Conservation (phyloP, 2,888 invertebrate genomes). For the Cataglyphis cursor region DNA sequence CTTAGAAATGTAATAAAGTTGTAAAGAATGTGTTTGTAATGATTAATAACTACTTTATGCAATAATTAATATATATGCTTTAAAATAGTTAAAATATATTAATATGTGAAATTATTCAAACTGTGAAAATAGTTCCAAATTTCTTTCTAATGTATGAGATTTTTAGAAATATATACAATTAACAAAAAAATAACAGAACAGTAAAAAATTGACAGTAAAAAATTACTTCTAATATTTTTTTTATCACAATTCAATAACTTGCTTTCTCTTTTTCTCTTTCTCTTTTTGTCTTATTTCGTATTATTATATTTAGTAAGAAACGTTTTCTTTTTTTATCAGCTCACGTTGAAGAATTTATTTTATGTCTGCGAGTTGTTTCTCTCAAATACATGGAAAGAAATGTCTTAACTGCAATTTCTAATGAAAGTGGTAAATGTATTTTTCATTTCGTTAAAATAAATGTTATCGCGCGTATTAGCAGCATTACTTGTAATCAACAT, state of each 20-base stretch:
- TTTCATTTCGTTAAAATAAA: background rate
- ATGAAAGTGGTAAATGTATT: background rate
- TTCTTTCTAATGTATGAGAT: background rate
- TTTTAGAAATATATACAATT: background rate
- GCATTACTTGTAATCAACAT: background rate
- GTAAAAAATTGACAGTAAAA: background rate
- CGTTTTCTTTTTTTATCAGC: background rate
- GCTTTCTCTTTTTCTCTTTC: background rate
- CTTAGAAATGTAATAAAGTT: too few species aligned
- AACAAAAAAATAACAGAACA: background rate
- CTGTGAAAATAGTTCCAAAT: background rate
- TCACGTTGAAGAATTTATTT: constrained; percentile 4
- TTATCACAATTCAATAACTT: too few species aligned
- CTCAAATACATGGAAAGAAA: background rate
- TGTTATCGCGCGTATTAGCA: background rate
- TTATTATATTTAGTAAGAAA: background rate
- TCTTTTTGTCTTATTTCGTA: background rate
- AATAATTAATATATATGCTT: background rate
- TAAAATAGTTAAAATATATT: background rate
- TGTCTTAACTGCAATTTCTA: background rate
- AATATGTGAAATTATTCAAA: background rate
- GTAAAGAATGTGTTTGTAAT: background rate
- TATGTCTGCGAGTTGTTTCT: background rate
- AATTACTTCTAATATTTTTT: background rate
- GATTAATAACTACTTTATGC: too few species aligned